Evolutionary conservation across 2,113 vertebrate species (phyloP).

Genomic region (Saguinus imperator): DNA sequence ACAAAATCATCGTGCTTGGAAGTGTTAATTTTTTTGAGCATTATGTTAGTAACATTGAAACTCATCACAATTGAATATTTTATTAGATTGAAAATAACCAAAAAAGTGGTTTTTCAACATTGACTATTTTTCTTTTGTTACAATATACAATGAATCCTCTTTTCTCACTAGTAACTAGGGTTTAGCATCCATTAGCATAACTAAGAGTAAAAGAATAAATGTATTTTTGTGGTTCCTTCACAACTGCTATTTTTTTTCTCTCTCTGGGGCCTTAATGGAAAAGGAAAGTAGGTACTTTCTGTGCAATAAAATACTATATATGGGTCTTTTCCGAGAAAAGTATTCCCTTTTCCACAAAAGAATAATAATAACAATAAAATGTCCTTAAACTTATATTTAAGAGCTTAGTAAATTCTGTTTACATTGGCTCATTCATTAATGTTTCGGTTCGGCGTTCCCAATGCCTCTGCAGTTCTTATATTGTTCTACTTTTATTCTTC

Average conservation of each 20-base stretch:
- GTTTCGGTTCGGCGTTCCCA: not conserved
- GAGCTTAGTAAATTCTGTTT: not conserved
- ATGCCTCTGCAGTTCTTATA: not conserved
- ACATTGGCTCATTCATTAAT: not conserved
- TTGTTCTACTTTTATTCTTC: not conserved
- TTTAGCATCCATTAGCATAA: not conserved
- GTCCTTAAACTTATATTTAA: not conserved
- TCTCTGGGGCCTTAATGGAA: not conserved
- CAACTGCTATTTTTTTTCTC: not conserved
- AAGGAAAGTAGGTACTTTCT: not conserved
- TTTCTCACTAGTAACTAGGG: not conserved
- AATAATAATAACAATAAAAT: not conserved
- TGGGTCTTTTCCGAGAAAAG: not conserved
- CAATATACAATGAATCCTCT: not conserved
- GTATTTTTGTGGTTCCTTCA: not conserved
- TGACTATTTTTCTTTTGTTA: not conserved
- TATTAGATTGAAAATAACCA: not conserved
- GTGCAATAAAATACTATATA: not conserved
- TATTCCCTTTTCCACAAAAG: not conserved
- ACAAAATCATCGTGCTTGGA: not conserved
- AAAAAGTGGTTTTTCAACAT: not conserved
- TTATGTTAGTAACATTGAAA: slow-evolving; percentile 33
- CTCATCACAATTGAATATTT: not conserved
- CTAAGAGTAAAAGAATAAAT: not conserved
- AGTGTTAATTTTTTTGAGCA: slow-evolving; percentile 20